These are phyloP conservation scores for Sebastes trivittatus DNA, from an alignment of 2,797 vertebrate species.

Conservation along the genomic window DNA sequence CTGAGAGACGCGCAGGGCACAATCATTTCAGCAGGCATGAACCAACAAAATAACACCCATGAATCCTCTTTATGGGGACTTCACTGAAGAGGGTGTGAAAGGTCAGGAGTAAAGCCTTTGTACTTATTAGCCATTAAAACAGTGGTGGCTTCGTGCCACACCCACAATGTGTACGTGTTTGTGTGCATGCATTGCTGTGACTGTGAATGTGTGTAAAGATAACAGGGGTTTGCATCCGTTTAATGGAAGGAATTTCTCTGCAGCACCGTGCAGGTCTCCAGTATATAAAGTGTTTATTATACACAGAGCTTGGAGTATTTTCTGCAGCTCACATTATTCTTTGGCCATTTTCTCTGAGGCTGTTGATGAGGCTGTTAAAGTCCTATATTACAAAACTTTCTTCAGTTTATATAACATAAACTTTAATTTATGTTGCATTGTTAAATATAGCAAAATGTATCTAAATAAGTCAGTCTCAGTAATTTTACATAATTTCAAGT, in stretches of 20 bases:
- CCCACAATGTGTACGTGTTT: background rate
- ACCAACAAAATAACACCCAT: constrained; percentile 70
- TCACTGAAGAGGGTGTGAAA: constrained; percentile 54
- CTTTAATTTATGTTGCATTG: background rate
- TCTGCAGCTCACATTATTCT: constrained; percentile 4
- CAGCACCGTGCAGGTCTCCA: background rate
- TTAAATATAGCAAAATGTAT: background rate
- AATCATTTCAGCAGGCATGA: constrained; percentile 63
- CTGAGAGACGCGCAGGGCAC: constrained; percentile 55
- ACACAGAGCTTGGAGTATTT: background rate
- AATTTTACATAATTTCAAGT: background rate
- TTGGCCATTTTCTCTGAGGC: background rate
- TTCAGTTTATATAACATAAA: background rate
- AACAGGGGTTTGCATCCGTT: constrained; percentile 17
- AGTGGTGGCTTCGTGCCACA: constrained; percentile 20
- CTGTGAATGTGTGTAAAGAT: constrained; percentile 4
- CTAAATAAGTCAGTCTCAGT: background rate
- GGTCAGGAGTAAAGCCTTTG: constrained; percentile 64
- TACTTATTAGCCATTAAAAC: constrained; percentile 72
- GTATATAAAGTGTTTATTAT: constrained; percentile 26
- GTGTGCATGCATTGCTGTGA: background rate
- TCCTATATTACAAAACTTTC: background rate
- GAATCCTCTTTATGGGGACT: constrained; percentile 75
- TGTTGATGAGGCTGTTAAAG: background rate
- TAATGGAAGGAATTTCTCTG: constrained; percentile 11